Evolutionary conservation across 2,113 vertebrate species (phyloP), one percentile per base, ranked within the genome.

Genomic region (Pipra filicauda): DNA sequence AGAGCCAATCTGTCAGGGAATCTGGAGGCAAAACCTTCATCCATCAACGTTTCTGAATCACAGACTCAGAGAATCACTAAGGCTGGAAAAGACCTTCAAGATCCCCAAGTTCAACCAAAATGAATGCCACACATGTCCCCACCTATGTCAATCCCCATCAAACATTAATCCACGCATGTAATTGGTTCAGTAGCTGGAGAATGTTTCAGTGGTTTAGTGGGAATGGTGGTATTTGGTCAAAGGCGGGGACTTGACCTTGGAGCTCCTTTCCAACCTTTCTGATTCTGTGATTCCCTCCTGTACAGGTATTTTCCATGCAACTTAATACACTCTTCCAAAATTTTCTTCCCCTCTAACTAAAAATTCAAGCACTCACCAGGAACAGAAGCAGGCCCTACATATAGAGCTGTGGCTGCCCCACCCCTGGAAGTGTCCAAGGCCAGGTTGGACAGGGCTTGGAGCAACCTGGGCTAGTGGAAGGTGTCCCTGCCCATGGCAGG

Each of bases 371-470:
- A 44, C 41, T 83, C n/a, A 58, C 30, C 43, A 72, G 41, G 26
- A 90, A 37, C n/a, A 58, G 39, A 74, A 64, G 15, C 35, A 83
- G 54, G 11, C 8, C 21, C 31, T 65, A 77, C 7, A 8, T 28
- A 14, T 27, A 28, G 21, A 43, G 28, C 35, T 37, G 58, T 43
- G 62, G 62, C 19, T 65, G 18, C 39, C 28, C 39, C 62, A 44
- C 7, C n/a, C 35, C 48, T 76, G 48, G 28, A 27, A 19, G 9
- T 48, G 18, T 31, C 14, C 62, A 48, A 62, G 48, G 5, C 30
- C 24, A 3, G 30, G 11, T 22, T 89, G 71, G n/a, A 23, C 0
- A 0, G 26, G 14, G 11, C 4, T 55, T 76, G 64, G 46, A 62
- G 55, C 12, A 67, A 3, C 19, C 4, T 70, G 48, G 35, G 24